Evolutionary conservation across 2,888 invertebrate genomes (phyloP), one percentile per base, ranked within the genome.

Genomic region (Stegana nigrithorax): DNA sequence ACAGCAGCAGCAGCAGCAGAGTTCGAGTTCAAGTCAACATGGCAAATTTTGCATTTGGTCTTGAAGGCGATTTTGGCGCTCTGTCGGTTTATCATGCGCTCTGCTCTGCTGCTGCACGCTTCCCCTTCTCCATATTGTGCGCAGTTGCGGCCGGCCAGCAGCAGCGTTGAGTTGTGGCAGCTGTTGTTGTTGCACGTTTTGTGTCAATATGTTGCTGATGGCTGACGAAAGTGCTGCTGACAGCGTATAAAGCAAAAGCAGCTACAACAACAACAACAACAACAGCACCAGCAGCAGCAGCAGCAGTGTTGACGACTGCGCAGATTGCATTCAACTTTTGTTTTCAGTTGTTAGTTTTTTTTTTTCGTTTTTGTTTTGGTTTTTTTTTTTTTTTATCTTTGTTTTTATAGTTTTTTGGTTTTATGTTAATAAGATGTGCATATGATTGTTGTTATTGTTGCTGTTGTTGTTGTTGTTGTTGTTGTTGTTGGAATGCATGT

Each of bases 11-110:
- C 21, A 10, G 29, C 17, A 50, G 45, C 73, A 80, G 80, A 82
- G 81, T 82, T 83, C 81, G 81, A 83, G 82, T 81, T 81, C 83
- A 81, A 79, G 83, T 66, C 61, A 73, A 75, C 67, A 67, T 67
- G 66, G 63, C 61, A 56, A 59, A 66, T 61, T 17, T 39, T 36
- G 10, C 4, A 36, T 36, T 36, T 36, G n/a, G 39, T 39, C 29
- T 29, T 29, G 6, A 7, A 29, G 29, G 6, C 39, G n/a, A 17
- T n/a, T n/a, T 17, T 39, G 39, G n/a, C 14, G 4, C 14, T 39
- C 39, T 8, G 39, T 39, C 39, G 4, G 36, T 36, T 14, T 36
- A 17, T 29, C 29, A 10, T 29, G 6, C 6, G 39, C 39, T 10
- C 6, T 17, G 39, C 39, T 39, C 39, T 39, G 39, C 39, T 39